phyloP scores from a whole-genome alignment of 1,140 invertebrate genomes.

The Atta colombica region DNA sequence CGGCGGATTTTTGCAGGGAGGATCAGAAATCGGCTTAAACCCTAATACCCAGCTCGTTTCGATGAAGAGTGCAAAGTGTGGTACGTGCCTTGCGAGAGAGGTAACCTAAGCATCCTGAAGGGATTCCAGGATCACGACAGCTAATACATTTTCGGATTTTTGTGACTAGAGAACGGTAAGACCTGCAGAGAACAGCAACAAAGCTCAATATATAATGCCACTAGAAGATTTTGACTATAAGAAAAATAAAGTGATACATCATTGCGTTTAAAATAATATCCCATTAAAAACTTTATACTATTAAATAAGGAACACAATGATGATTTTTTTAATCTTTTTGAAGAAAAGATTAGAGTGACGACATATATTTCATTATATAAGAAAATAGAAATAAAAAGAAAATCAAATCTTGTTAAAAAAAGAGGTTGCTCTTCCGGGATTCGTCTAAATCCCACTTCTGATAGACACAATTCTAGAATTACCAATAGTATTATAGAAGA shows the following conservation, averaged over 20 bases:
- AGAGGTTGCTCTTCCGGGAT: neutral
- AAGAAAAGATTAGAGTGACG: neutral
- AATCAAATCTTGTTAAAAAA: neutral
- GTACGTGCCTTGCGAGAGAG: slow-evolving; percentile 63
- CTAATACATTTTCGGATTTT: slow-evolving; percentile 70
- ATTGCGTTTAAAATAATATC: neutral
- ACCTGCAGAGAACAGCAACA: neutral
- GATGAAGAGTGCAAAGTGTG: slow-evolving; percentile 75
- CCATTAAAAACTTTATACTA: neutral
- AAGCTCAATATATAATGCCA: slow-evolving; percentile 7
- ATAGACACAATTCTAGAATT: neutral
- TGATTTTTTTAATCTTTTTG: too few relatives aligned
- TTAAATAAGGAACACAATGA: neutral
- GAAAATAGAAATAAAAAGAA: neutral
- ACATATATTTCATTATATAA: neutral
- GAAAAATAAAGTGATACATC: neutral
- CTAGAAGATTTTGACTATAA: neutral
- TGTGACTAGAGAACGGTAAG: neutral
- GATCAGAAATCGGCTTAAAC: slow-evolving; percentile 76
- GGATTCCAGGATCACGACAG: slow-evolving; percentile 64
- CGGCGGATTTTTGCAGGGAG: slow-evolving; percentile 51
- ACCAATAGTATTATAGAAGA: neutral
- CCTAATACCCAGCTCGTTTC: slow-evolving; percentile 63
- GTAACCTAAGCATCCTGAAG: slow-evolving; percentile 69
- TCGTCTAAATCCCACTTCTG: neutral